Base-by-base conservation (phyloP, 2,113 vertebrate genomes). In the Halichoerus grypus region DNA sequence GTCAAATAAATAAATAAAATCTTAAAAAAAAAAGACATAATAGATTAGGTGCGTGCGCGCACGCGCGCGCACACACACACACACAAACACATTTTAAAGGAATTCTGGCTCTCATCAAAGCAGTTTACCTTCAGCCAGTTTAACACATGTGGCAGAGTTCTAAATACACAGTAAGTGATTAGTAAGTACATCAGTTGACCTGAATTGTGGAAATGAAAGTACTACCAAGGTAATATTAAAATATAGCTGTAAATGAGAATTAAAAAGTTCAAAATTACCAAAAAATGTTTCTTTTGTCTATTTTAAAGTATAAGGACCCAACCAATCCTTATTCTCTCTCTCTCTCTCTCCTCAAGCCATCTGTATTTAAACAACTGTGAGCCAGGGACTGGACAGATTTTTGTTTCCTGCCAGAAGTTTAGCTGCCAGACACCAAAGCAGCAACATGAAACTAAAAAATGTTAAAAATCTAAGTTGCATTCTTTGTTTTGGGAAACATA, bases 171-270 rank as follows among this genome's bases (percentile, higher is more conserved):
- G 79, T 53, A 86, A 59, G 39, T 91, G 61, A 91, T 42, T 63
- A 79, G 69, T 31, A 65, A 94, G 53, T 61, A 42, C 2, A 76
- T 39, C 24, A 46, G 22, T 55, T 63, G 72, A 91, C 72, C 55
- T 79, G 63, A 96, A 94, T n/a, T 85, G 42, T 53, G 53, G 72
- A 91, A 93, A 82, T 57, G 22, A 93, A 96, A 74, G 11, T 55
- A 65, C 91, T 87, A 87, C 59, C 15, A 82, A 76, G 51, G 88
- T 59, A 76, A 61, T 77, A 83, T 61, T 88, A 76, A 92, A 80
- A 83, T 19, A 83, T 4, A 84, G 84, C 51, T 92, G 16, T 95
- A n/a, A 88, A 83, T 88, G 22, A 77, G 16, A 96, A 81, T 31
- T 42, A 88, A 76, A 92, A 74, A 18, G 28, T 67, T 69, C 24